A percentile compares a stretch with the other conserved stretches of the same genome.
Conservation (phyloP, 1,140 invertebrate genomes). For the Hetaerina americana region DNA sequence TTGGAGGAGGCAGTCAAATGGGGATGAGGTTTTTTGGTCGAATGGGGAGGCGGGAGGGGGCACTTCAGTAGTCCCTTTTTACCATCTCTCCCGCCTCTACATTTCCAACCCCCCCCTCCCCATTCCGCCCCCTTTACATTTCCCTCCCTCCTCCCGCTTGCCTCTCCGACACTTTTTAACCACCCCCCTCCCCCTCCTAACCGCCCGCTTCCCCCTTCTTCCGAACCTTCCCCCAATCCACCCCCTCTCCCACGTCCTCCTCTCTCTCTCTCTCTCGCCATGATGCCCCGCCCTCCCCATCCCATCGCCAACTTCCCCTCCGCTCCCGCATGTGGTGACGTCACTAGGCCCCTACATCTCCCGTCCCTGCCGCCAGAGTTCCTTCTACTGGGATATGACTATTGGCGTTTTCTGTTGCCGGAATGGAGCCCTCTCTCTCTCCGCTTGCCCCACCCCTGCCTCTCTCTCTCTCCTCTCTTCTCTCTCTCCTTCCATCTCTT, state of each 20-base stretch:
- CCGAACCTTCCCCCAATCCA: no score
- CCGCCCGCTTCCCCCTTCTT: background rate
- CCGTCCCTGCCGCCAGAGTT: background rate
- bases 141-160: background rate
- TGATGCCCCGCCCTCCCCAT: background rate
- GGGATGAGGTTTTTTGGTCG: background rate
- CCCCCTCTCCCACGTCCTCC: background rate
- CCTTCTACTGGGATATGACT: background rate
- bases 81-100: background rate
- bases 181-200: background rate
- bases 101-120: background rate
- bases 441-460: background rate
- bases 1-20: background rate
- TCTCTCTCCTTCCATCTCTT: background rate
- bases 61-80: no score
- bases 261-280: conserved; percentile 3
- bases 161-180: background rate
- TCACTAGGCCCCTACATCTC: background rate
- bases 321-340: background rate
- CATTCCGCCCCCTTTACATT: background rate
- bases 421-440: background rate
- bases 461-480: background rate
- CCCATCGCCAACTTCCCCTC: background rate
- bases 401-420: background rate
- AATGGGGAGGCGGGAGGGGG: background rate